A percentile compares a stretch with the other conserved stretches of the same genome.
These are phyloP conservation scores for Drosophila miranda DNA, from an alignment of 1,140 invertebrate genomes.

Conservation along the genomic window DNA sequence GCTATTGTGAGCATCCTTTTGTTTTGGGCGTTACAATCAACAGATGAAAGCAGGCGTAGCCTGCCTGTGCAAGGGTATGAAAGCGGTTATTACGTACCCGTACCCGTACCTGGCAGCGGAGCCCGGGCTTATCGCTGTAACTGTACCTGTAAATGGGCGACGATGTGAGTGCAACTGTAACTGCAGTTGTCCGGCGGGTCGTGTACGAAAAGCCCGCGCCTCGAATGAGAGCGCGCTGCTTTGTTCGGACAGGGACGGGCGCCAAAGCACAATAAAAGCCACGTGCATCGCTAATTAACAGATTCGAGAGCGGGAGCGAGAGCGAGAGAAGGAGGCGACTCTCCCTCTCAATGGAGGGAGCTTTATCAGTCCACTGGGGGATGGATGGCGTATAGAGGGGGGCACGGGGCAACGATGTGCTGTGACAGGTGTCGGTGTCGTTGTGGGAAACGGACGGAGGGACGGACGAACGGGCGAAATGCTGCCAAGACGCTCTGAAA, in stretches of 20 bases:
- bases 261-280: conserved; percentile 51
- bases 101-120: no score
- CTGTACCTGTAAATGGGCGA: conserved; percentile 9
- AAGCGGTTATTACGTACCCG: no score
- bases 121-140: conserved; percentile 24
- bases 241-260: not conserved
- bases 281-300: conserved; percentile 64
- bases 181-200: not conserved
- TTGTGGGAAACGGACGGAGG: conserved; percentile 12
- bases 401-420: not conserved
- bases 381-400: not conserved
- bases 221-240: conserved; percentile 14
- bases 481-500: no score
- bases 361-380: conserved; percentile 12
- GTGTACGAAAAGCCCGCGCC: not conserved
- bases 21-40: no score
- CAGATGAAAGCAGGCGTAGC: no score
- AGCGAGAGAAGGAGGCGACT: not conserved
- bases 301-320: conserved; percentile 5
- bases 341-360: not conserved
- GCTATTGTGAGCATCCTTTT: no score
- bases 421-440: conserved; percentile 11
- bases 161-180: conserved; percentile 3
- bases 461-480: not conserved
- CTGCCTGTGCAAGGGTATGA: no score